Percentiles rank a stretch among this genome's conserved stretches.
Conservation (phyloP, 1,140 invertebrate species). For the Brachionus sp. region DNA sequence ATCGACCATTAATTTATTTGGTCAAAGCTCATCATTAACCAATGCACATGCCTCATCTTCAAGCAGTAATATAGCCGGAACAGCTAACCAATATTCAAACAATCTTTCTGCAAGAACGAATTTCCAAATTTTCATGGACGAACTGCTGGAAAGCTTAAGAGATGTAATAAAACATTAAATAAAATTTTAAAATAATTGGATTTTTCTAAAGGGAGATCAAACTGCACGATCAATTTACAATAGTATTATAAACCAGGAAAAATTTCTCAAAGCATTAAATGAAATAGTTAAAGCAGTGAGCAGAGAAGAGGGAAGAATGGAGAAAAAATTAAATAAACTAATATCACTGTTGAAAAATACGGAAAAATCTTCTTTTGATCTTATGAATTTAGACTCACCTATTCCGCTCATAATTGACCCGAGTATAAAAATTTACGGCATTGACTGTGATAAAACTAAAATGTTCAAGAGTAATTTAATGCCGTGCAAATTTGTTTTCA, state of each 20-base stretch:
- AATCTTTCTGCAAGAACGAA: background rate
- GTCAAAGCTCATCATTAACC: background rate
- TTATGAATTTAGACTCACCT: constrained; percentile 78
- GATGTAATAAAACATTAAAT: background rate
- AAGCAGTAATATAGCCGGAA: background rate
- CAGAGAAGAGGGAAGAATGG: background rate
- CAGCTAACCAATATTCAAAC: background rate
- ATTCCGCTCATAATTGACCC: constrained; percentile 80
- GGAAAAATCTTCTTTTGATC: constrained; percentile 75
- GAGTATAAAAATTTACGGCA: constrained; percentile 79
- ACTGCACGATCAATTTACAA: background rate
- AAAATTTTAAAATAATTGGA: background rate
- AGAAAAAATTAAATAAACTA: constrained; percentile 60
- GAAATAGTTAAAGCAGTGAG: constrained; percentile 20
- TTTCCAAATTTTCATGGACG: constrained; percentile 44
- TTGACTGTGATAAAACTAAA: constrained; percentile 76
- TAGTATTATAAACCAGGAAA: constrained; percentile 25
- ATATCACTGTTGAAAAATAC: constrained; percentile 70
- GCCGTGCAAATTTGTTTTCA: constrained; percentile 90
- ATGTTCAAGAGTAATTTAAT: constrained; percentile 91
- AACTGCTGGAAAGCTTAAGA: constrained; percentile 18
- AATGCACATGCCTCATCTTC: background rate
- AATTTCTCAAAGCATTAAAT: constrained; percentile 20
- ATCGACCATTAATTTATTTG: background rate
- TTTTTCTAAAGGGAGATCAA: background rate